A percentile compares a stretch with the other conserved stretches of the same genome.
Conservation (phyloP, 2,888 invertebrate species). For the Lithophane ornitopus region DNA sequence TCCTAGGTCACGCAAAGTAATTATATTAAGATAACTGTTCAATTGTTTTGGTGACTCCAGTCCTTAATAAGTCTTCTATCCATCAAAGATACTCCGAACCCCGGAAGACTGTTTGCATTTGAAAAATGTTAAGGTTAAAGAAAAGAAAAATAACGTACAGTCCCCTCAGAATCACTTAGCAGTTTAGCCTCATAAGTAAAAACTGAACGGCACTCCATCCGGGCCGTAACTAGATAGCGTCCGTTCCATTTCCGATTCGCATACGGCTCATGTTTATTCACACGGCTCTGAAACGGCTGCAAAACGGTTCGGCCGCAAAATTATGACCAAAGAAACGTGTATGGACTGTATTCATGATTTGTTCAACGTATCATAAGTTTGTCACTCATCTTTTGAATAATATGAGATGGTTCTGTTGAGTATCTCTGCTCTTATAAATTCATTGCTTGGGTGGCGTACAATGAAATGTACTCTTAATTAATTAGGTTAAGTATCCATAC, state of each 20-base stretch:
- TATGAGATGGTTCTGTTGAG: neutral
- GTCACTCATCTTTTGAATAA: conserved; percentile 17
- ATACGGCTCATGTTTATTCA: conserved; percentile 60
- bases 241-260: conserved; percentile 57
- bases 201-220: conserved; percentile 43
- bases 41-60: neutral
- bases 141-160: neutral
- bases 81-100: neutral
- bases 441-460: neutral
- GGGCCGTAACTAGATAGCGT: conserved; percentile 49
- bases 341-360: conserved; percentile 20
- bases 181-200: conserved; percentile 49
- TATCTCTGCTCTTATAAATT: neutral
- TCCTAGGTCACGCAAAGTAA: neutral
- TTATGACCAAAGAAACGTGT: conserved; percentile 45
- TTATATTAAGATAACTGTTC: neutral
- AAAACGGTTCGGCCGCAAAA: conserved; percentile 56
- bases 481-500: neutral
- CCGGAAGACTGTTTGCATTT: neutral
- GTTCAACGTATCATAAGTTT: conserved; percentile 1
- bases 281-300: conserved; percentile 33
- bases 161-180: conserved; percentile 42
- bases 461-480: neutral
- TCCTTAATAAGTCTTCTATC: neutral
- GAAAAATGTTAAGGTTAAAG: neutral